Base-by-base conservation (phyloP, 2,113 vertebrate genomes). In the Paradisaea rubra region DNA sequence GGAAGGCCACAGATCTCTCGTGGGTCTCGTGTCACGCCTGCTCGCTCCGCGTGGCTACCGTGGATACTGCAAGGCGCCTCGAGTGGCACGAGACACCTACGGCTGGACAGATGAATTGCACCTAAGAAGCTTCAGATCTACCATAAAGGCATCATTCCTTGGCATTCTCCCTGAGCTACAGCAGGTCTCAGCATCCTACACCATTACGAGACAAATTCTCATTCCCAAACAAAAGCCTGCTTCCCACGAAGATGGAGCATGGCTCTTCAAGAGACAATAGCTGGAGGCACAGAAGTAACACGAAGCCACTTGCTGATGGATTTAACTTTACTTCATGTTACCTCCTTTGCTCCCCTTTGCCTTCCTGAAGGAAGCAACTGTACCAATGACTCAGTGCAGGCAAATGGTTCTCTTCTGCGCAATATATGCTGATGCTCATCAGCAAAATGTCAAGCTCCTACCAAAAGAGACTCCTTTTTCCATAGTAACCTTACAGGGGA, bases 41-140 rank as follows among this genome's bases (percentile, higher is more conserved):
- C 24, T 47, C 0, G 2, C 39, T 85, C 64, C 0, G 0, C 0
- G 5, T n/a, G 44, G 52, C 15, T 35, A 2, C 35, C 1, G 7
- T 4, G 7, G 69, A 50, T 22, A 19, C 24, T 9, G 10, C n/a
- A 44, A 54, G n/a, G 31, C 31, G 69, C 23, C 45, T 76, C 11
- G 2, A 47, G 24, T 8, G 33, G 47, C 73, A 66, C 5, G 0
- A 37, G 35, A 33, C 8, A 4, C 15, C 61, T 44, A 11, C 0
- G 2, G 25, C 41, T 37, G 37, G 37, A 50, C 44, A 57, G 24
- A 63, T 20, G 8, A 72, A 80, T 9, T 1, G 0, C n/a, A 53
- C 20, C 11, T 4, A 23, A 41, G 14, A 28, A 41, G 8, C 28
- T 76, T 56, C 9, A 61, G 2, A 76, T 33, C 22, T 9, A 47